A percentile compares a stretch with the other conserved stretches of the same genome.
Conservation (phyloP, 1,140 invertebrate species). For the Pachypeltis micranthus region DNA sequence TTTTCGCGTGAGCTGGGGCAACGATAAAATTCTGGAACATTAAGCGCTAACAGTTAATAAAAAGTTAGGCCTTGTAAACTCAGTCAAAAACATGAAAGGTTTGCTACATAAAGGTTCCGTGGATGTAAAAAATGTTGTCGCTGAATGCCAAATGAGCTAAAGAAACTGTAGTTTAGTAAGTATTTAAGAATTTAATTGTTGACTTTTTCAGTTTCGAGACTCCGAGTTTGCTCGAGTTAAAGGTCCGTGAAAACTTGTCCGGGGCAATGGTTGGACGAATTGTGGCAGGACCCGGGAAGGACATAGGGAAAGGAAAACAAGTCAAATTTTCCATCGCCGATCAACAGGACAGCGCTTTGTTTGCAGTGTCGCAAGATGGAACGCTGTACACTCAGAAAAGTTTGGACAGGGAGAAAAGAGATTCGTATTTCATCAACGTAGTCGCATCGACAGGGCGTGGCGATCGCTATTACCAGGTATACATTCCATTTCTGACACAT, state of each 20-base stretch:
- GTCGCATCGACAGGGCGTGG: conserved; percentile 61
- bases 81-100: too few relatives aligned
- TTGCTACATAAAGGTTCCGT: background rate
- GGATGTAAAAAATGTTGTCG: too few relatives aligned
- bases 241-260: conserved; percentile 62
- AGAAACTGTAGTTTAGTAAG: background rate
- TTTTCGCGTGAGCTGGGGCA: too few relatives aligned
- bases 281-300: conserved; percentile 29
- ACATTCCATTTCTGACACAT: background rate
- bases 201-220: conserved; percentile 27
- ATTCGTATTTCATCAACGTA: conserved; percentile 62
- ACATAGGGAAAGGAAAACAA: conserved; percentile 29
- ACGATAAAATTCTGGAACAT: too few relatives aligned
- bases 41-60: too few relatives aligned
- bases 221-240: conserved; percentile 55
- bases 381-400: conserved; percentile 60
- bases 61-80: too few relatives aligned
- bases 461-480: conserved; percentile 56
- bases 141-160: too few relatives aligned
- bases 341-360: conserved; percentile 60
- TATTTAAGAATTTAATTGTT: background rate
- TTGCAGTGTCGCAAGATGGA: conserved; percentile 62
- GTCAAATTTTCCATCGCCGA: conserved; percentile 62
- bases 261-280: conserved; percentile 64
- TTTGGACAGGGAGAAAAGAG: conserved; percentile 62